phyloP scores from a whole-genome alignment of 1,140 invertebrate genomes.

The Phenacoccus solenopsis region DNA sequence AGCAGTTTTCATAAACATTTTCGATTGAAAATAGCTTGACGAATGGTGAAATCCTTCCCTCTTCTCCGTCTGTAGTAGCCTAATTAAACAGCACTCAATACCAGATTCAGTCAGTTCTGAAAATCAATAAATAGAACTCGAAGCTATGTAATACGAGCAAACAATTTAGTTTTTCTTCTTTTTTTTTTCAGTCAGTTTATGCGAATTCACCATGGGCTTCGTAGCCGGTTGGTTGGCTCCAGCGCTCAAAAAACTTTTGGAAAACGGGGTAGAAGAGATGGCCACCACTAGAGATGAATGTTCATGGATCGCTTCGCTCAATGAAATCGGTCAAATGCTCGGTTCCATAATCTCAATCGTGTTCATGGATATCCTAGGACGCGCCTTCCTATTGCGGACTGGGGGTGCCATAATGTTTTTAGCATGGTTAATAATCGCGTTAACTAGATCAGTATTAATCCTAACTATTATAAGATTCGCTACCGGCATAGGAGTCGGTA shows the following conservation, averaged over 20 bases:
- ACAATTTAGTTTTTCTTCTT: too few species aligned
- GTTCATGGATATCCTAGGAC: background rate
- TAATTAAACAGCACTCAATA: too few species aligned
- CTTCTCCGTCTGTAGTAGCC: too few species aligned
- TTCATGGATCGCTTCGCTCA: background rate
- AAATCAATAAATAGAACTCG: too few species aligned
- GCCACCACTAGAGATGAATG: conserved; percentile 45
- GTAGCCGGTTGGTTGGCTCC: background rate
- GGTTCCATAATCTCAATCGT: background rate
- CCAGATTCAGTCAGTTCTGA: too few species aligned
- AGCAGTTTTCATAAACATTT: too few species aligned
- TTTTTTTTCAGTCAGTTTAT: background rate
- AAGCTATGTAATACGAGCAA: too few species aligned
- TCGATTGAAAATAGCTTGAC: too few species aligned
- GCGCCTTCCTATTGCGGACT: background rate
- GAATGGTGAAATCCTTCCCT: too few species aligned
- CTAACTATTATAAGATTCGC: background rate
- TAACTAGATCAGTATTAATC: background rate
- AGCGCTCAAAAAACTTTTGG: background rate
- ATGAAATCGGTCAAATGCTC: background rate
- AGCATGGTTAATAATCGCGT: background rate
- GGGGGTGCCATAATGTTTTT: background rate
- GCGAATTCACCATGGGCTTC: background rate
- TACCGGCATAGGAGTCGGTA: background rate
- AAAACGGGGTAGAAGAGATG: background rate